Evolutionary conservation across 2,113 vertebrate genomes (phyloP), one percentile per base, ranked within the genome.

Genomic region (Dinomys branickii): DNA sequence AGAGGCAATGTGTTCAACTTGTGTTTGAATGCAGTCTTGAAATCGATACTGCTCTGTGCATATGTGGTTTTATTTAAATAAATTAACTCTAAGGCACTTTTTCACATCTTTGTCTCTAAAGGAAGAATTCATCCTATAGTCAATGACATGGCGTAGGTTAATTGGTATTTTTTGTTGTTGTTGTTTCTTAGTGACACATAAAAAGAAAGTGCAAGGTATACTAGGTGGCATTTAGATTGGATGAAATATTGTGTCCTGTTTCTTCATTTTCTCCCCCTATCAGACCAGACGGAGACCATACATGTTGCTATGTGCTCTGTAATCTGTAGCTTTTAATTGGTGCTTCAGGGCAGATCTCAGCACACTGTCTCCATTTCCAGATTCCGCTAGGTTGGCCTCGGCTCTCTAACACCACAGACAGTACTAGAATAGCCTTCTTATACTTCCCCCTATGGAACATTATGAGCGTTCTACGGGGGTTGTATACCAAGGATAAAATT

Each of bases 91-190:
- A 91, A 85, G 24, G 78, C 26, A 58, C 85, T 69, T 65, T 67
- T 88, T 44, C 47, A 78, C 26, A 73, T 80, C 88, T 85, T 85
- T 67, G 88, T 85, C 33, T 91, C 78, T 65, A 44, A 92, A 59
- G 19, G 88, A 38, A 24, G 24, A 22, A 63, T 80, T 52, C 33
- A 59, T 85, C 9, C 65, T 58, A 35, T 3, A 88, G 52, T 91
- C 63, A 88, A 77, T 35, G 47, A 54, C 30, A 33, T 56, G 30
- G 35, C 33, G 33, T 50, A 41, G 26, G 28, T 92, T 69, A 77
- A 71, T 44, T 47, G 33, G 16, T 33, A 63, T 44, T 47, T 77
- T 93, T 16, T 69, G n/a, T n/a, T n/a, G n/a, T n/a, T 67, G 33
- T 69, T 52, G 13, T 28, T 81, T 54, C 26, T 85, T 88, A 71